phyloP scores from a whole-genome alignment of 1,140 invertebrate species.

The Pseudachorutes palmiensis region DNA sequence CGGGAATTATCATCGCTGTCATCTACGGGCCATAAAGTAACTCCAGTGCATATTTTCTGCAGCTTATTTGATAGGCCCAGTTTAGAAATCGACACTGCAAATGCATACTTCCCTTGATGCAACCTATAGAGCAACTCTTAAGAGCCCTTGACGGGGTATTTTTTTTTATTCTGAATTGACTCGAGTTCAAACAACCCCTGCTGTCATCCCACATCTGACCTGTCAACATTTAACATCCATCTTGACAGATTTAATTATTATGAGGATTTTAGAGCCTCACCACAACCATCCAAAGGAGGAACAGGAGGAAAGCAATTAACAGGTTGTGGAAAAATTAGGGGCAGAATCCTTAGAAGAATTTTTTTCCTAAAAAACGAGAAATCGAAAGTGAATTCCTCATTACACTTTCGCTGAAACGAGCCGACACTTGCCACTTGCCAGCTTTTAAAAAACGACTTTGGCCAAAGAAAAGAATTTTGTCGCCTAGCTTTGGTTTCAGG shows the following conservation, averaged over 20 bases:
- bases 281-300: neutral
- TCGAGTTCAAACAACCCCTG: conserved; percentile 6
- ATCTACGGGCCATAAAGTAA: no score
- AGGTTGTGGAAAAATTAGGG: conserved; percentile 4
- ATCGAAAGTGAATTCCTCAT: neutral
- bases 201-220: neutral
- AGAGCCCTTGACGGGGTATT: no score
- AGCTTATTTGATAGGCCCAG: no score
- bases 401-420: no score
- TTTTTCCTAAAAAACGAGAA: conserved; percentile 14
- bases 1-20: no score
- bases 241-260: conserved; percentile 14
- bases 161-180: neutral
- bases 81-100: neutral
- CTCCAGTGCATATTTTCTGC: no score
- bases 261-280: conserved; percentile 3
- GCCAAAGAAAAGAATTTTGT: no score
- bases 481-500: no score
- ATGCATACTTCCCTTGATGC: no score
- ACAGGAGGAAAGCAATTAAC: conserved; percentile 4
- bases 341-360: neutral
- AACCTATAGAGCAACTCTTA: no score
- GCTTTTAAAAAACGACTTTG: no score
- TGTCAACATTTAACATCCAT: neutral
- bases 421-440: no score